These are phyloP conservation scores for Enteromius paludinosus DNA, from an alignment of 2,797 vertebrate species.

Conservation along the genomic window DNA sequence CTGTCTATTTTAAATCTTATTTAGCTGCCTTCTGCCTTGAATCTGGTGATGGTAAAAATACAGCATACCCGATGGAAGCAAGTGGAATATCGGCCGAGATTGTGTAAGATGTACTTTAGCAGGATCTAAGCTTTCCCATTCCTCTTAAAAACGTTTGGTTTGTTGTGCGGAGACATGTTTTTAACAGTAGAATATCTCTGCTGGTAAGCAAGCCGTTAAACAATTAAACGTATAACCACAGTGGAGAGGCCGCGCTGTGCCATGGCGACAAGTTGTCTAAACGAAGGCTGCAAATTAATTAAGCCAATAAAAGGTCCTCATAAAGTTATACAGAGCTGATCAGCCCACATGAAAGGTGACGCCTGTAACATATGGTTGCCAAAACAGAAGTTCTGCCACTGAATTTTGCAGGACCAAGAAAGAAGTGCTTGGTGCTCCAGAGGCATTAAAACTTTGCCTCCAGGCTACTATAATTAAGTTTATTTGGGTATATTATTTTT, in stretches of 20 bases:
- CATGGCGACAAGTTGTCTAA: constrained; percentile 60
- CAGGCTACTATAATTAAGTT: constrained; percentile 63
- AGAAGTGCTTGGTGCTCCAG: constrained; percentile 49
- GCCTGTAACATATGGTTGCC: constrained; percentile 56
- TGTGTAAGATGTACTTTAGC: not conserved
- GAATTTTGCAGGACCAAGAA: constrained; percentile 44
- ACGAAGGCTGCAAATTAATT: constrained; percentile 58
- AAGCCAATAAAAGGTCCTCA: constrained; percentile 52
- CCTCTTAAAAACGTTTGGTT: constrained; percentile 23
- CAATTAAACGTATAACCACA: constrained; percentile 35
- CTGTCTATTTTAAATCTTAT: not conserved
- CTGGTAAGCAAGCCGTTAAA: constrained; percentile 52
- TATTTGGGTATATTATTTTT: constrained; percentile 68
- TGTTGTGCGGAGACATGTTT: constrained; percentile 48
- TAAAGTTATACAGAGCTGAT: constrained; percentile 64
- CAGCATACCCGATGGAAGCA: not conserved
- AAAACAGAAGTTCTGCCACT: constrained; percentile 49
- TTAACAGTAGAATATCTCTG: constrained; percentile 54
- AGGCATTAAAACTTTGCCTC: constrained; percentile 57
- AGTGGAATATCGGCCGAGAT: constrained; percentile 11
- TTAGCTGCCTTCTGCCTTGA: not conserved
- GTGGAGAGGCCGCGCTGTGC: constrained; percentile 33
- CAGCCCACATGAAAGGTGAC: constrained; percentile 57
- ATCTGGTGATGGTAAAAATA: not conserved
- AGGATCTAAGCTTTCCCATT: constrained; percentile 13